Base-by-base conservation (phyloP, 2,797 vertebrate genomes). In the Lindbergichthys nudifrons region DNA sequence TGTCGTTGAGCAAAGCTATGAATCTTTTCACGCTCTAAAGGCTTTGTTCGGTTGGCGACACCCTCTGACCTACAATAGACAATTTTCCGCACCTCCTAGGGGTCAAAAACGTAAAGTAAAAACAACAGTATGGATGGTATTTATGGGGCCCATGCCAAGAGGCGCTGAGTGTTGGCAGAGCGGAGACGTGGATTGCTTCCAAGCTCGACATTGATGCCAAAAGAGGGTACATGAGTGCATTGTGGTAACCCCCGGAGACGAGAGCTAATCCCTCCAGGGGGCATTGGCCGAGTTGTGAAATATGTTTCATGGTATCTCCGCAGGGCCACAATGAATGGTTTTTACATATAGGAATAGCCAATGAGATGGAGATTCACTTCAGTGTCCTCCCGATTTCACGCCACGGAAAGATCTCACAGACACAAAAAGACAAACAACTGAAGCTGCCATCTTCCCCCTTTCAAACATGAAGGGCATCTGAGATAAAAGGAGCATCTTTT, bases 321-420 rank as follows among this genome's bases (percentile, higher is more conserved):
- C 87, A 51, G 83, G 80, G 70, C 68, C 88, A 88, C 81, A 66
- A 66, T 85, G 84, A 70, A 57, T 56, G 73, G 75, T 77, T 91
- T 65, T 92, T 87, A 82, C 87, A 90, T 89, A 75, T 65, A 75
- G 77, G 85, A 90, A 87, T 73, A 73, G 21, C 18, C 52, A 90
- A 90, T 87, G 87, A 89, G 87, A 79, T 73, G 83, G 64, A 88
- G 87, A 88, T 89, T 85, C 84, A 69, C 80, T 64, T 30, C 73
- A 53, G 61, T 61, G 92, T 92, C 93, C 8, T 51, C 53, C 50
- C 15, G 79, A 94, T 94, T 94, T 94, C 93, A 94, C 84, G 88
- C 83, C 36, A 51, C 4, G n/a, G 53, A 30, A 60, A 86, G 86
- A 86, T 82, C 77, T 61, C 75, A 53, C 53, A 59, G 48, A 56